Evolutionary conservation across 1,140 invertebrate genomes (phyloP).

Genomic region (Bombus waltoni): DNA sequence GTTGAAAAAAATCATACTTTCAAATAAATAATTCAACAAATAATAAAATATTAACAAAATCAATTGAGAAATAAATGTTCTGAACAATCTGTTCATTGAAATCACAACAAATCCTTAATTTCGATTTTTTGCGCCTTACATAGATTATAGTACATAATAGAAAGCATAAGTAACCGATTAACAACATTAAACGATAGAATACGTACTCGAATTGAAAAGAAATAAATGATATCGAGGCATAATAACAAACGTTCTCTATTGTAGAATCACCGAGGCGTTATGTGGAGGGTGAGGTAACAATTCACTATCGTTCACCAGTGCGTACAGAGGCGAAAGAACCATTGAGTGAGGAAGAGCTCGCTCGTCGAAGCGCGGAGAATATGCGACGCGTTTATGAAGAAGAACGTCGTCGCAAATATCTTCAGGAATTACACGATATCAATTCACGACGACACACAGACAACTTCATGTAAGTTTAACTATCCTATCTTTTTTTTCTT

Average conservation of each 20-base stretch:
- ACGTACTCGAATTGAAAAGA: background rate
- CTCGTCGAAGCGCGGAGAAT: conserved; percentile 92
- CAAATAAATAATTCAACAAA: too few relatives aligned
- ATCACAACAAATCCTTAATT: too few relatives aligned
- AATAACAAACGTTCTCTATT: conserved; percentile 48
- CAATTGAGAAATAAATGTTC: too few relatives aligned
- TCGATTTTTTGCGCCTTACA: too few relatives aligned
- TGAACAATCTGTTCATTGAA: too few relatives aligned
- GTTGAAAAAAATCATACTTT: too few relatives aligned
- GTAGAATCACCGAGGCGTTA: conserved; percentile 93
- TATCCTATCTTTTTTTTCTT: background rate
- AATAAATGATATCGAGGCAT: background rate
- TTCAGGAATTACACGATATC: conserved; percentile 95
- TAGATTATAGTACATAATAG: background rate
- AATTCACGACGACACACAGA: conserved; percentile 94
- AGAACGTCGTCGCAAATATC: conserved; percentile 92
- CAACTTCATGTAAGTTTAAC: conserved; percentile 90
- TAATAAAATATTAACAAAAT: too few relatives aligned
- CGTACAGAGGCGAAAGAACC: conserved; percentile 92
- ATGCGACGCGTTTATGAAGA: conserved; percentile 95
- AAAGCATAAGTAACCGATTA: background rate
- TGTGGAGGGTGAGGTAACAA: conserved; percentile 95
- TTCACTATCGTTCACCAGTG: conserved; percentile 94
- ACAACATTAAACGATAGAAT: background rate
- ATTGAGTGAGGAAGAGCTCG: conserved; percentile 91